phyloP scores from a whole-genome alignment of 2,888 invertebrate genomes.

The Drosophila pseudotakahashii region DNA sequence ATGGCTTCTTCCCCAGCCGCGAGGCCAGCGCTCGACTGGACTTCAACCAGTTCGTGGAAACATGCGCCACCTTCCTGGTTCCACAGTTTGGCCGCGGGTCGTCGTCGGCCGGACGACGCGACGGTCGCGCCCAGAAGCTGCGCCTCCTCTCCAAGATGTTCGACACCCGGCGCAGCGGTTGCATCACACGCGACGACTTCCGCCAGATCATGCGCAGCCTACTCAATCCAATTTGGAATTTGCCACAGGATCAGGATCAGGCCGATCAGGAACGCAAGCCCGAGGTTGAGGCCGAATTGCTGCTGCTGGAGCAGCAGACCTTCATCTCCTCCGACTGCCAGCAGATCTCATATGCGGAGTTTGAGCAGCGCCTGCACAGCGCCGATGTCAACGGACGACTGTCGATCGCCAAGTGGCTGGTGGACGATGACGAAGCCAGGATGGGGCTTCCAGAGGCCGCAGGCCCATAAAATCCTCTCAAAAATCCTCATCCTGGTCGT shows the following conservation, averaged over 20 bases:
- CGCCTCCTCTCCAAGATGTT: constrained; percentile 52
- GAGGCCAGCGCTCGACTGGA: constrained; percentile 22
- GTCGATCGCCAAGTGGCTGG: constrained; percentile 54
- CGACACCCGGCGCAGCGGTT: constrained; percentile 35
- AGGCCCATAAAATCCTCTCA: neutral
- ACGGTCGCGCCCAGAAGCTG: constrained; percentile 41
- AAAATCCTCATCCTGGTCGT: neutral
- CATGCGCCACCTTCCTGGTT: constrained; percentile 48
- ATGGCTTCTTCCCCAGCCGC: constrained; percentile 50
- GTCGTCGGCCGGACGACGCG: neutral
- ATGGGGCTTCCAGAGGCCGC: neutral
- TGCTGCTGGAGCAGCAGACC: constrained; percentile 39
- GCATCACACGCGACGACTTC: constrained; percentile 46
- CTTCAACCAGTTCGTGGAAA: constrained; percentile 49
- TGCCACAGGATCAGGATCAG: neutral
- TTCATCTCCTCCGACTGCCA: constrained; percentile 23
- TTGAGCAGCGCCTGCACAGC: constrained; percentile 35
- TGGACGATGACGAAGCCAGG: neutral
- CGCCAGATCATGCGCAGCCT: constrained; percentile 31
- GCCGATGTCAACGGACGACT: constrained; percentile 36
- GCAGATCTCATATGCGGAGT: constrained; percentile 37
- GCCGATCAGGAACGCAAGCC: neutral
- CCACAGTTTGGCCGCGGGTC: constrained; percentile 15
- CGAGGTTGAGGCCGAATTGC: constrained; percentile 35
- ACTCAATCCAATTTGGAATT: constrained; percentile 1